A percentile compares a stretch with the other conserved stretches of the same genome.
Conservation (phyloP, 2,888 invertebrate genomes). For the Drosophila stalkeri region DNA sequence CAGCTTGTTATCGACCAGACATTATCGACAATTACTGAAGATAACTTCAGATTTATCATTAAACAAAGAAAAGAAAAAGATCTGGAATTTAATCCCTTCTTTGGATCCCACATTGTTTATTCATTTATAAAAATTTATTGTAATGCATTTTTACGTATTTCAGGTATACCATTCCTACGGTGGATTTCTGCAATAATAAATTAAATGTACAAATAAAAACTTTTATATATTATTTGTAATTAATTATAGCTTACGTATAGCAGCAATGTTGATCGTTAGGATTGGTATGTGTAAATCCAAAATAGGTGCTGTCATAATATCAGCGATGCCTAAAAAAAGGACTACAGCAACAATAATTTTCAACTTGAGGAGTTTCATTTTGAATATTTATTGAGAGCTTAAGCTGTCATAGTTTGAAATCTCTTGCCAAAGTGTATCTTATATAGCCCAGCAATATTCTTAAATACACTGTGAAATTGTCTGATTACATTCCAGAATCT, state of each 20-base stretch:
- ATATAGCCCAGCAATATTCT: not conserved
- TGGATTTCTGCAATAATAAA: not conserved
- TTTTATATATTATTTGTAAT: not conserved
- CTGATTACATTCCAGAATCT: conserved; percentile 4
- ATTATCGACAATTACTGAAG: too few species aligned
- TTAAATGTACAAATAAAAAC: not conserved
- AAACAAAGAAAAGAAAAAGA: too few species aligned
- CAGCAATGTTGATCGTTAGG: not conserved
- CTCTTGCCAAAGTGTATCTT: not conserved
- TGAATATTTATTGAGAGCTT: not conserved
- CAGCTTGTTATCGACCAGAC: not conserved
- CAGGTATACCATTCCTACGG: too few species aligned
- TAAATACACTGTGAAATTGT: conserved; percentile 1
- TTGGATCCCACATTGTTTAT: too few species aligned
- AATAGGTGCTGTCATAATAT: not conserved
- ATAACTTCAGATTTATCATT: too few species aligned
- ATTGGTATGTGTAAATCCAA: not conserved
- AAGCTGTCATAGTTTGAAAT: not conserved
- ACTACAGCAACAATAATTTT: not conserved
- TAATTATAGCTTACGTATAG: not conserved
- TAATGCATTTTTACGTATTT: too few species aligned
- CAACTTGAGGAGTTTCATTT: not conserved
- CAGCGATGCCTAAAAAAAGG: not conserved
- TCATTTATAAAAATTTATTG: too few species aligned
- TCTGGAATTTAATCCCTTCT: too few species aligned